Conservation (phyloP, 2,113 vertebrate species). For the Lates calcarifer region DNA sequence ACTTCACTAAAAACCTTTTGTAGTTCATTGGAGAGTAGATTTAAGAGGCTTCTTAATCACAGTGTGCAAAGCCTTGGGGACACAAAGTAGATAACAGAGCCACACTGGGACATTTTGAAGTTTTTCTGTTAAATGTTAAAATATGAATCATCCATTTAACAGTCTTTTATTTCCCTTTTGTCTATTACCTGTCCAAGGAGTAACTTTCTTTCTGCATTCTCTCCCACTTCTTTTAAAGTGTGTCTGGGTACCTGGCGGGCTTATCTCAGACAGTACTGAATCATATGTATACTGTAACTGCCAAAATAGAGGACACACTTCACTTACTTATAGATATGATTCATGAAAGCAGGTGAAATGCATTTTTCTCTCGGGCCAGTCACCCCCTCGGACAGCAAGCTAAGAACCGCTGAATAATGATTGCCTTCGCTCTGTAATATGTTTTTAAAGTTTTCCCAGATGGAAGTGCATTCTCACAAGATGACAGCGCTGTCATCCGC, state of each 20-base stretch:
- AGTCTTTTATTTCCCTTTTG: slow-evolving; percentile 36
- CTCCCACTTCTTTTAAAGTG: slow-evolving; percentile 25
- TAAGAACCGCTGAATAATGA: slow-evolving; percentile 47
- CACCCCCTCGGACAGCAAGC: slow-evolving; percentile 6
- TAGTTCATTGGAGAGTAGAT: slow-evolving; percentile 38
- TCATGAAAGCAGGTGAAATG: slow-evolving; percentile 47
- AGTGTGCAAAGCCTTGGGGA: slow-evolving; percentile 44
- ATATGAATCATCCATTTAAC: slow-evolving; percentile 56
- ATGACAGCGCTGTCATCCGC: slow-evolving; percentile 53
- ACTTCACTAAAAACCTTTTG: slow-evolving; percentile 32
- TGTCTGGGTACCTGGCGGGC: slow-evolving; percentile 23
- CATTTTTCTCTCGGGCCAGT: slow-evolving; percentile 41
- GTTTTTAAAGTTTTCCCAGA: slow-evolving; percentile 36
- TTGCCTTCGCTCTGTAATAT: slow-evolving; percentile 29
- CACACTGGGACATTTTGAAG: slow-evolving; percentile 8
- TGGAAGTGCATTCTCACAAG: slow-evolving; percentile 25
- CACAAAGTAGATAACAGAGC: slow-evolving; percentile 47
- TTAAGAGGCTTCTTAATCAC: slow-evolving; percentile 57
- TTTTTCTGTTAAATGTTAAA: slow-evolving; percentile 49
- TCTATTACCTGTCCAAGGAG: slow-evolving; percentile 28
- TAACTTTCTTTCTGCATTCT: slow-evolving; percentile 7
- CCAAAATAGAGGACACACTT: slow-evolving; percentile 54
- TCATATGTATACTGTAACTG: slow-evolving; percentile 26
- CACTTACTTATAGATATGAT: slow-evolving; percentile 50
- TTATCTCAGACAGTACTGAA: slow-evolving; percentile 54